A percentile compares a stretch with the other conserved stretches of the same genome.
These are phyloP conservation scores for Callyntrura guangdongensis DNA, from an alignment of 2,888 invertebrate genomes.

Conservation along the genomic window DNA sequence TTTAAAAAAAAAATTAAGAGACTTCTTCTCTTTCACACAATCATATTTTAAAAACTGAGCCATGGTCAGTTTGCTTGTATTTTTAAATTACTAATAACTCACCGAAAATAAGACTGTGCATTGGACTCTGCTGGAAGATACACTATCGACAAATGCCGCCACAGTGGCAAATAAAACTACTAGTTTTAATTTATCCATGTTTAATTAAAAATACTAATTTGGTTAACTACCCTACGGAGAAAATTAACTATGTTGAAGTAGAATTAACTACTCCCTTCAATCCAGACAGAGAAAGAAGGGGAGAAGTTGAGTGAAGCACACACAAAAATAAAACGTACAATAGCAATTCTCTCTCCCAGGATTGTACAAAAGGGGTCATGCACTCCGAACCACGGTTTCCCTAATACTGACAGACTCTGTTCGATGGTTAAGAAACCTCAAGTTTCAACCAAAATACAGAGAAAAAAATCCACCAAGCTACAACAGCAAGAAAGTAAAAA, in stretches of 20 bases:
- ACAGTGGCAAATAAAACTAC: conserved; percentile 82
- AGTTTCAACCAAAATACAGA: conserved; percentile 61
- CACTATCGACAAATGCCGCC: conserved; percentile 83
- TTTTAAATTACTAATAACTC: conserved; percentile 49
- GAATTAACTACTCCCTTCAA: conserved; percentile 78
- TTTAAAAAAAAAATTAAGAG: conserved; percentile 25
- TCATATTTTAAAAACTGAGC: no score
- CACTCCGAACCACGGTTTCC: conserved; percentile 78
- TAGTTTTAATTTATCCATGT: conserved; percentile 84
- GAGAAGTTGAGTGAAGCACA: conserved; percentile 34
- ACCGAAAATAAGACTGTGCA: conserved; percentile 84
- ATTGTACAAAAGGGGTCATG: conserved; percentile 72
- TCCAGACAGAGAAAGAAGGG: conserved; percentile 64
- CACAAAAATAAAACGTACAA: not conserved
- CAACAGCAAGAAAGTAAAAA: conserved; percentile 24
- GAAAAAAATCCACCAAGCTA: conserved; percentile 67
- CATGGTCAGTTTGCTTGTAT: not conserved
- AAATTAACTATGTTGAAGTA: not conserved
- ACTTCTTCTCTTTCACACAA: conserved; percentile 3
- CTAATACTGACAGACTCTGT: conserved; percentile 78
- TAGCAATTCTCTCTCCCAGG: conserved; percentile 26
- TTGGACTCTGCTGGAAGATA: conserved; percentile 83
- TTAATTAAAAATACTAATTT: conserved; percentile 75
- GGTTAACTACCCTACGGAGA: conserved; percentile 64
- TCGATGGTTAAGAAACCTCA: conserved; percentile 71